Conservation (phyloP, 2,888 invertebrate genomes). For the Pristionchus japonicus region DNA sequence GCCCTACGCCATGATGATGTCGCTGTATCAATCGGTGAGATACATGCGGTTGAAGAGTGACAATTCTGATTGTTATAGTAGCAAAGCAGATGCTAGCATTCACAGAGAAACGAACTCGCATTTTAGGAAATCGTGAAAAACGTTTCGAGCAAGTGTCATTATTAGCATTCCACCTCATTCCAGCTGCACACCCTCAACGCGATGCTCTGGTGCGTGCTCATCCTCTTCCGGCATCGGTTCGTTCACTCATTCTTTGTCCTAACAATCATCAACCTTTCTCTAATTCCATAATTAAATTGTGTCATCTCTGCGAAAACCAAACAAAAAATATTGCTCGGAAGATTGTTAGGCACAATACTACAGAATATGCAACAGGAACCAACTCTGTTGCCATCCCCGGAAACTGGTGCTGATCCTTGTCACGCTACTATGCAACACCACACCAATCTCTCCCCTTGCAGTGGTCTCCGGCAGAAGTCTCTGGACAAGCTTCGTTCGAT, state of each 20-base stretch:
- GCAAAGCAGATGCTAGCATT: neutral
- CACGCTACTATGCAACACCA: too few species aligned
- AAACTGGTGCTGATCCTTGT: too few species aligned
- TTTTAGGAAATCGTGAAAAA: neutral
- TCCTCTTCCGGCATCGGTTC: slow-evolving; percentile 28
- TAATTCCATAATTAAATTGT: neutral
- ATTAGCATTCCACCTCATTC: neutral
- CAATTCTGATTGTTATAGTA: too few species aligned
- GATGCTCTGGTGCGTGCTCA: slow-evolving; percentile 10
- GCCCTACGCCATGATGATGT: neutral
- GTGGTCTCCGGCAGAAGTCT: slow-evolving; percentile 9
- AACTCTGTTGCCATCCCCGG: too few species aligned
- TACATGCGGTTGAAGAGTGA: too few species aligned
- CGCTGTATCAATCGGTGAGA: slow-evolving; percentile 22
- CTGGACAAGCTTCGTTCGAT: neutral
- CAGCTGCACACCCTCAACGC: neutral
- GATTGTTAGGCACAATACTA: too few species aligned
- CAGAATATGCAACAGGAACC: too few species aligned
- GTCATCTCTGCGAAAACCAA: neutral
- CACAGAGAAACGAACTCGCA: too few species aligned
- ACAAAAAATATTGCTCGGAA: neutral
- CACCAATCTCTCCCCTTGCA: neutral
- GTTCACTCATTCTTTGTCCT: too few species aligned
- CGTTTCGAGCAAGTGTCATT: neutral
- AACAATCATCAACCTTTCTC: too few species aligned